Evolutionary conservation across 2,888 invertebrate genomes (phyloP).

Genomic region (Eristalis pertinax): DNA sequence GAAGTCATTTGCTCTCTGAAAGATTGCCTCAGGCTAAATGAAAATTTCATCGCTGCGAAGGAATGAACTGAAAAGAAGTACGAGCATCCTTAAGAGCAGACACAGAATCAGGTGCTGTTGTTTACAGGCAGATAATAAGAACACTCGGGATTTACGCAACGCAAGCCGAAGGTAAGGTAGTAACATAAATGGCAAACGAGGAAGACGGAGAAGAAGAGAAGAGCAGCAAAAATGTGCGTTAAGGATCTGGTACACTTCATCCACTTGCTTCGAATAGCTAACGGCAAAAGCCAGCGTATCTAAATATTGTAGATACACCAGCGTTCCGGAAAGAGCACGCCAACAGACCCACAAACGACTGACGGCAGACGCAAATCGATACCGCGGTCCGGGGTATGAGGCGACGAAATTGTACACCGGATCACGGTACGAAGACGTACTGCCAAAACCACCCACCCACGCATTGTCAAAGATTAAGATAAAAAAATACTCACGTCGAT

Average conservation of each 20-base stretch:
- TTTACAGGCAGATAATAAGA: slow-evolving; percentile 67
- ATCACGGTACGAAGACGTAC: slow-evolving; percentile 8
- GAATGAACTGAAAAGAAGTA: slow-evolving; percentile 39
- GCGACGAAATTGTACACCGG: slow-evolving; percentile 28
- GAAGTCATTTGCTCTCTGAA: slow-evolving; percentile 63
- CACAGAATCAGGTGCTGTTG: slow-evolving; percentile 65
- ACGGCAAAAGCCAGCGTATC: slow-evolving; percentile 52
- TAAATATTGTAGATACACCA: slow-evolving; percentile 47
- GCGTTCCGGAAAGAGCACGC: slow-evolving; percentile 26
- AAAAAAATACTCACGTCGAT: slow-evolving; percentile 86
- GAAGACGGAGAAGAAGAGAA: neutral
- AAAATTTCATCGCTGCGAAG: slow-evolving; percentile 52
- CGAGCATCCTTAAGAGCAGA: slow-evolving; percentile 19
- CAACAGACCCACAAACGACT: neutral
- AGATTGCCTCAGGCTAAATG: slow-evolving; percentile 62
- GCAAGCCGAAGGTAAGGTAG: slow-evolving; percentile 4
- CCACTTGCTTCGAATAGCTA: slow-evolving; percentile 40
- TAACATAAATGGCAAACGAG: slow-evolving; percentile 20
- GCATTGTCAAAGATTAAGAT: slow-evolving; percentile 4
- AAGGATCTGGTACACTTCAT: slow-evolving; percentile 40
- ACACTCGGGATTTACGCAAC: slow-evolving; percentile 53
- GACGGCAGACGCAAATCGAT: neutral
- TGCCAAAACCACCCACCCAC: slow-evolving; percentile 12
- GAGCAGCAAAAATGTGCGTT: slow-evolving; percentile 28
- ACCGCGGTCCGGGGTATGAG: slow-evolving; percentile 5